These are phyloP conservation scores for Mystacides longicornis DNA, from an alignment of 2,888 invertebrate genomes.

Conservation along the genomic window DNA sequence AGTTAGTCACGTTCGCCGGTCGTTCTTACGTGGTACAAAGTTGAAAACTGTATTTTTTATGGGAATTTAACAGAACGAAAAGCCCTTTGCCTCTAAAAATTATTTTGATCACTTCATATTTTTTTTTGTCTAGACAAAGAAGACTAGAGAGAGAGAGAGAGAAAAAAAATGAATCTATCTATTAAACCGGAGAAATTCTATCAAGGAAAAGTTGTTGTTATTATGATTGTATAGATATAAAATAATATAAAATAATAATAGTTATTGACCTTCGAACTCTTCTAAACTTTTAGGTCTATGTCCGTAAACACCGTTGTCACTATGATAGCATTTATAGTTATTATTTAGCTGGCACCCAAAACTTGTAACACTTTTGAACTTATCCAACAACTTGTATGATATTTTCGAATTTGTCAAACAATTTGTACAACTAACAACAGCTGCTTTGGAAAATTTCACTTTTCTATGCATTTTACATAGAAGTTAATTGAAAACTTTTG, in stretches of 20 bases:
- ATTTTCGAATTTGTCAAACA: neutral
- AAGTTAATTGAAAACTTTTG: too few species aligned
- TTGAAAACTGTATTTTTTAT: too few species aligned
- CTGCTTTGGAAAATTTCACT: conserved; percentile 11
- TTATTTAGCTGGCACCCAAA: neutral
- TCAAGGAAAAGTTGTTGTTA: too few species aligned
- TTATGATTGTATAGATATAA: too few species aligned
- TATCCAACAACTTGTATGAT: neutral
- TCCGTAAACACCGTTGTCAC: conserved; percentile 52
- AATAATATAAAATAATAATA: neutral
- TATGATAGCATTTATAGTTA: conserved; percentile 39
- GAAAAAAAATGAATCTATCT: too few species aligned
- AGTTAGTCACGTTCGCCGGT: neutral
- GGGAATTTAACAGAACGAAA: too few species aligned
- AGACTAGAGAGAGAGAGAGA: too few species aligned
- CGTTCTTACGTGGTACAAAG: neutral
- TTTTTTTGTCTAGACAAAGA: too few species aligned
- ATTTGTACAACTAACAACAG: conserved; percentile 5
- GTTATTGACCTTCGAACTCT: conserved; percentile 28
- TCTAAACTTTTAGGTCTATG: conserved; percentile 43
- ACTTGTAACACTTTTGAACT: conserved; percentile 4
- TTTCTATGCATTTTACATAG: conserved; percentile 19
- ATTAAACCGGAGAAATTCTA: too few species aligned
- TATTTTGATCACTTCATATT: too few species aligned
- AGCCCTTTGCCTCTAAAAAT: too few species aligned